Conservation (phyloP, 2,113 vertebrate genomes). For the Polypterus senegalus region DNA sequence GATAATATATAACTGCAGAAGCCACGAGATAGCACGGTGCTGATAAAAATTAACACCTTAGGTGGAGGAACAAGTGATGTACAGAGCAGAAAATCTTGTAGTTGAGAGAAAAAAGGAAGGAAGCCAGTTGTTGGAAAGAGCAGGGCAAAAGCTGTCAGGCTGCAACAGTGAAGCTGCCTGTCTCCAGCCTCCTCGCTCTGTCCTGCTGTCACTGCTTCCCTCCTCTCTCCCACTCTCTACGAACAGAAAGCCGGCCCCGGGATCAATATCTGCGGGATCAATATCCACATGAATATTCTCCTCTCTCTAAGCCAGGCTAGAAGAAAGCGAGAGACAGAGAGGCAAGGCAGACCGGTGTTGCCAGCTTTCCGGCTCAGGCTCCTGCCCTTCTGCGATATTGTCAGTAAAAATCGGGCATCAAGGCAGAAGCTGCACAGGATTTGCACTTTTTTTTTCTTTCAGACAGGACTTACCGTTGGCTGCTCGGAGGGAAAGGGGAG, state of each 20-base stretch:
- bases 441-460: neutral
- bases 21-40: no score
- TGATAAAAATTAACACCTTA: no score
- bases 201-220: slow-evolving; percentile 5
- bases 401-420: no score
- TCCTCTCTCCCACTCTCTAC: slow-evolving; percentile 21
- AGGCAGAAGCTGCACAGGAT: neutral
- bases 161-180: no score
- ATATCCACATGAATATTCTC: slow-evolving; percentile 52
- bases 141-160: no score
- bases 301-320: slow-evolving; percentile 17
- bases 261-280: slow-evolving; percentile 48
- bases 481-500: slow-evolving; percentile 59
- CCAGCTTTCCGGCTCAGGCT: neutral
- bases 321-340: slow-evolving; percentile 14
- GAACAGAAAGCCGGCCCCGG: slow-evolving; percentile 20
- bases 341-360: slow-evolving; percentile 25
- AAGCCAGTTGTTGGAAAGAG: no score
- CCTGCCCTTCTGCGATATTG: slow-evolving; percentile 10
- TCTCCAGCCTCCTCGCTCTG: neutral
- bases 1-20: no score
- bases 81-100: no score
- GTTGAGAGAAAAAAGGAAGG: no score
- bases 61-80: no score
- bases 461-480: slow-evolving; percentile 53